These are phyloP conservation scores for Actenoides lindsayi DNA, from an alignment of 2,113 vertebrate species.

Conservation along the genomic window DNA sequence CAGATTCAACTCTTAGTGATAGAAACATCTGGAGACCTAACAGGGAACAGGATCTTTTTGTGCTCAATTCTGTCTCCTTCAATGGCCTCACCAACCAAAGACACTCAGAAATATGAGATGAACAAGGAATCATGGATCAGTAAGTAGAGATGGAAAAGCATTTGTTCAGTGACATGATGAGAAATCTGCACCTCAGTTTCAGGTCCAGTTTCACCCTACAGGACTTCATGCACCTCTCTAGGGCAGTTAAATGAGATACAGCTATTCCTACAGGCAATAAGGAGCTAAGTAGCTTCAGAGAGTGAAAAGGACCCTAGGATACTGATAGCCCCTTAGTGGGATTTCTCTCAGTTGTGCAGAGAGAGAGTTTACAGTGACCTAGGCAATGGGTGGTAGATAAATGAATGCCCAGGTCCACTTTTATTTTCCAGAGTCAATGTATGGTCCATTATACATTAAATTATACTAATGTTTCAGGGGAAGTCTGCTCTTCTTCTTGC, in stretches of 20 bases:
- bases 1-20: not conserved
- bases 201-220: not conserved
- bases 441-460: not conserved
- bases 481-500: not conserved
- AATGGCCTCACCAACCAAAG: not conserved
- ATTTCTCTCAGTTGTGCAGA: not conserved
- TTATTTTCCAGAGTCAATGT: not conserved
- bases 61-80: not conserved
- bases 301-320: not conserved
- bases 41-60: not conserved
- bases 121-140: not conserved
- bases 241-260: not conserved
- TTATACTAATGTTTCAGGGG: not conserved
- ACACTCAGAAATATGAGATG: not conserved
- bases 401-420: not conserved
- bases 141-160: fast-evolving
- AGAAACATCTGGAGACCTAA: not conserved
- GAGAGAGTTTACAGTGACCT: not conserved
- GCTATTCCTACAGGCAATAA: not conserved
- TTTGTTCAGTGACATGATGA: not conserved
- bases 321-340: not conserved
- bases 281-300: not conserved
- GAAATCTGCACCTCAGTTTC: not conserved
- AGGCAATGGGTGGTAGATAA: not conserved
- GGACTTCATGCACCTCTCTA: not conserved